Evolutionary conservation across 2,797 vertebrate genomes (phyloP).

Genomic region (Crax fasciolata): DNA sequence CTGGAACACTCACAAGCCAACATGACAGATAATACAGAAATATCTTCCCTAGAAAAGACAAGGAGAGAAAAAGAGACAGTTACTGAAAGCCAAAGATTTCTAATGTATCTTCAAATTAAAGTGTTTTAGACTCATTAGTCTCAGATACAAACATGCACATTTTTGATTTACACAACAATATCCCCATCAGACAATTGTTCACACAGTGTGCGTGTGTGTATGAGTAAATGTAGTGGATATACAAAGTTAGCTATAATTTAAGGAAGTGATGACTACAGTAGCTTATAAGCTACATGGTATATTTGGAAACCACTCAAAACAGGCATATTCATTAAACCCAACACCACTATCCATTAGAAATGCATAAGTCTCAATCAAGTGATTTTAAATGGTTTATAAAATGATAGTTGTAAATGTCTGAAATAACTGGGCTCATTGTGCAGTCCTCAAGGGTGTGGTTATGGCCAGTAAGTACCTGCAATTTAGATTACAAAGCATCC

Average conservation of each 20-base stretch:
- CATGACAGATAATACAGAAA: not conserved
- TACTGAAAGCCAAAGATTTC: not conserved
- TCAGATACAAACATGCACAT: not conserved
- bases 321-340: not conserved
- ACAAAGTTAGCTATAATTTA: not conserved
- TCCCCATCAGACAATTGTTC: not conserved
- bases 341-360: not conserved
- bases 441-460: not conserved
- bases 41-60: not conserved
- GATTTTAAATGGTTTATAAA: conserved; percentile 1
- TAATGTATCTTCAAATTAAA: not conserved
- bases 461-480: not conserved
- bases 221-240: not conserved
- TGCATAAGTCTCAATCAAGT: not conserved
- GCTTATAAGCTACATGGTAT: not conserved
- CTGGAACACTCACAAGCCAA: not conserved
- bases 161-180: not conserved
- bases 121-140: not conserved
- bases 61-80: not conserved
- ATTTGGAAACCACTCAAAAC: not conserved
- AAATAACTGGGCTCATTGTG: not conserved
- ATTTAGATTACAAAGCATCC: not conserved
- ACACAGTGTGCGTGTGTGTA: too few relatives aligned
- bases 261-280: not conserved
- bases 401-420: not conserved